Conservation (phyloP, 2,888 invertebrate genomes). For the Allophyes oxyacanthae region DNA sequence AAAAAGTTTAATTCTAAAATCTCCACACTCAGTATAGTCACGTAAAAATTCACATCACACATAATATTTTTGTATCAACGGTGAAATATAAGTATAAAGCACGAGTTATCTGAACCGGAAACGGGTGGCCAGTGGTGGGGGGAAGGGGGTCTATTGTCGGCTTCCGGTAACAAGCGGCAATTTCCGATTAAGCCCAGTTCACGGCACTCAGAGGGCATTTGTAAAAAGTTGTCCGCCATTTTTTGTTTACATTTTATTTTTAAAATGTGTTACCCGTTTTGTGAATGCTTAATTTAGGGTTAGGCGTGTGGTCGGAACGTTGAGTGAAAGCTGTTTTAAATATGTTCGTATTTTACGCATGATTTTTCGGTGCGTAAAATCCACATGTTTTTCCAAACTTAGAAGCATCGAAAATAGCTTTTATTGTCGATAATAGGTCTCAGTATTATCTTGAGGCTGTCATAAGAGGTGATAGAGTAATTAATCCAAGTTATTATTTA, state of each 20-base stretch:
- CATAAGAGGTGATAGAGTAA: too few relatives aligned
- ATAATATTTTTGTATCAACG: slow-evolving; percentile 24
- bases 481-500: too few relatives aligned
- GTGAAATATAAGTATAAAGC: slow-evolving; percentile 40
- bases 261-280: neutral
- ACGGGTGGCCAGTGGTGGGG: slow-evolving; percentile 21
- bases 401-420: too few relatives aligned
- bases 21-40: neutral
- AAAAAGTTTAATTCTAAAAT: too few relatives aligned
- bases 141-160: slow-evolving; percentile 41
- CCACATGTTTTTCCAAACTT: too few relatives aligned
- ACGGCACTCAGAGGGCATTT: slow-evolving; percentile 34
- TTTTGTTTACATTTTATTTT: slow-evolving; percentile 17
- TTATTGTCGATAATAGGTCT: too few relatives aligned
- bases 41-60: slow-evolving; percentile 30
- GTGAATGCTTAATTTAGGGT: slow-evolving; percentile 19
- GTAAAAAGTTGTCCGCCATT: slow-evolving; percentile 25
- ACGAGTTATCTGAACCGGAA: slow-evolving; percentile 53
- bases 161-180: slow-evolving; percentile 57
- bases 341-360: too few relatives aligned
- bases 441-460: too few relatives aligned
- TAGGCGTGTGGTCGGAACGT: neutral
- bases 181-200: slow-evolving; percentile 60
- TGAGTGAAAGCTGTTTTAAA: neutral
- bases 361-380: too few relatives aligned